These are phyloP conservation scores for Polietes domitor DNA, from an alignment of 2,888 invertebrate genomes.

Conservation along the genomic window DNA sequence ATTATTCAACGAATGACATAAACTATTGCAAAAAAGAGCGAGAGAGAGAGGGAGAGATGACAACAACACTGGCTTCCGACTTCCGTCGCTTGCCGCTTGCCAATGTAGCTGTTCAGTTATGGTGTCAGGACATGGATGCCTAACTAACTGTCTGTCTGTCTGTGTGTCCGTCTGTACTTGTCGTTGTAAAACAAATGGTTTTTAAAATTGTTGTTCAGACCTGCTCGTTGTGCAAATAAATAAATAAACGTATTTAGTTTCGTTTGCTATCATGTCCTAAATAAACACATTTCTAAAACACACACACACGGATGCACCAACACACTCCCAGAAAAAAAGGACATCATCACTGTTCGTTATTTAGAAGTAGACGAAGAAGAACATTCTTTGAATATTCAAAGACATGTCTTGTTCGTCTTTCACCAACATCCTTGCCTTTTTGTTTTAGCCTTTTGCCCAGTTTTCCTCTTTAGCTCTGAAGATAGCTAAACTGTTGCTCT, in stretches of 20 bases:
- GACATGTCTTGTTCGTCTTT: constrained; percentile 18
- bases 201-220: constrained; percentile 18
- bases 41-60: no score
- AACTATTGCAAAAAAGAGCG: neutral
- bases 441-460: neutral
- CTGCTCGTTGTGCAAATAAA: constrained; percentile 15
- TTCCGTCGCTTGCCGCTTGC: neutral
- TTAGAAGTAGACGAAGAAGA: neutral
- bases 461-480: neutral
- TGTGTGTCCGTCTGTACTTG: neutral
- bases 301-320: neutral
- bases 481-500: constrained; percentile 60
- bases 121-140: neutral
- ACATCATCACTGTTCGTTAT: constrained; percentile 11
- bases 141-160: neutral
- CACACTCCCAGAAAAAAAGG: neutral
- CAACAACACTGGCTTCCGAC: constrained; percentile 6
- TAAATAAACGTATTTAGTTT: constrained; percentile 38
- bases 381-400: constrained; percentile 56
- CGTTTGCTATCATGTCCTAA: constrained; percentile 55
- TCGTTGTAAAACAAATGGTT: constrained; percentile 30
- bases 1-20: neutral
- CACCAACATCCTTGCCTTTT: neutral
- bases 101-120: neutral
- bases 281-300: constrained; percentile 56